These are phyloP conservation scores for Lonchura striata DNA, from an alignment of 2,113 vertebrate genomes.

Conservation along the genomic window DNA sequence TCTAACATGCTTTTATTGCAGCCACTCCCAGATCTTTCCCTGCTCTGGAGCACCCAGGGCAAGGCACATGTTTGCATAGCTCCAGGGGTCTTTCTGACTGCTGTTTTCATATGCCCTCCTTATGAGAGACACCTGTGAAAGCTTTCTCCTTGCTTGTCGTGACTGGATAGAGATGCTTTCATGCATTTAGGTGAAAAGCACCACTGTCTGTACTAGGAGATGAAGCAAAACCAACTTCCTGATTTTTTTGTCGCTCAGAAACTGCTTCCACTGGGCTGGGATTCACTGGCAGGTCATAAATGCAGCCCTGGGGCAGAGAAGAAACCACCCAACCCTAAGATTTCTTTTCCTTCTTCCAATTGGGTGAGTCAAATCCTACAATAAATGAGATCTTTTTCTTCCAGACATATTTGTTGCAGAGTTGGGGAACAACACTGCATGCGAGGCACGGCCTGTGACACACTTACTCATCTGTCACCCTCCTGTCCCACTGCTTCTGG, in stretches of 20 bases:
- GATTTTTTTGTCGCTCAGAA: neutral
- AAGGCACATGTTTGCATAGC: neutral
- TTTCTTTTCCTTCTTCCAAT: neutral
- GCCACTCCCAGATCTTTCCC: neutral
- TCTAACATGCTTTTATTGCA: constrained; percentile 30
- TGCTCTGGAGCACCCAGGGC: neutral
- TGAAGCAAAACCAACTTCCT: neutral
- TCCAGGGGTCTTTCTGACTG: neutral
- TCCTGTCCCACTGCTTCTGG: neutral
- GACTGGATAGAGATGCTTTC: neutral
- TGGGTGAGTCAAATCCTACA: neutral
- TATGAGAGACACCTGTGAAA: neutral
- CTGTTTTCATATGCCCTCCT: fast-evolving
- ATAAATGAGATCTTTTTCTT: neutral
- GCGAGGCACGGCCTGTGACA: neutral
- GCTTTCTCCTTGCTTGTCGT: neutral
- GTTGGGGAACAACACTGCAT: neutral
- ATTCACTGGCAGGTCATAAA: constrained; percentile 13
- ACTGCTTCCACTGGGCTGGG: neutral
- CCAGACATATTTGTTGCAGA: neutral
- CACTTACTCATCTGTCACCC: neutral
- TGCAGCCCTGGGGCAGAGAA: neutral
- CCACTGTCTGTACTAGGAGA: neutral
- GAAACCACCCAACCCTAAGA: neutral
- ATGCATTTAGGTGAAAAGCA: neutral